Base-by-base conservation (phyloP, 1,140 invertebrate genomes). In the Drosophila quadrilineata region DNA sequence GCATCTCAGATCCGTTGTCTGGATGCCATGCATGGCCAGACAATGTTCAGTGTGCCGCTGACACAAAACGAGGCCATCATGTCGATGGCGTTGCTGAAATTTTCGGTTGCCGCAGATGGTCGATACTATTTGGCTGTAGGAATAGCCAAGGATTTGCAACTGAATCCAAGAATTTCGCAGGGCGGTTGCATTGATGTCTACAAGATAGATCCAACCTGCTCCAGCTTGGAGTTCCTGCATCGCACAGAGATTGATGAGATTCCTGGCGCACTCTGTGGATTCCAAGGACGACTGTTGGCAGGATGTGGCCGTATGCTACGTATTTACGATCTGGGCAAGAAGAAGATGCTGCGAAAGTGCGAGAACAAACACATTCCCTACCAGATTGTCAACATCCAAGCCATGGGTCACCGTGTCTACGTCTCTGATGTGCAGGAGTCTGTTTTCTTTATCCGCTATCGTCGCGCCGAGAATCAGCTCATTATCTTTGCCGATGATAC, bases 301-400 rank as follows among this genome's bases (percentile, higher is more conserved):
- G 98, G 98, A 0, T 96, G 99, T 8, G 98, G 99, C 1, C 94
- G 94, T 54, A 95, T 96, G 90, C 90, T 99, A 3, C 91, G 98
- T 53, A 92, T 99, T 3, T 99, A 99, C 89, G 98, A 99, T 75
- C 93, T 99, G 82, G 99, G 98, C 31, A 98, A 98, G 82, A 98
- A 98, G 89, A 99, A 99, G 90, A 89, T 99, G 22, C 90, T 99
- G 3, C 92, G 98, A 29, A 99, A 99, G 91, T 99, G 98, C 91
- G 99, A 99, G 91, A 99, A 99, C 90, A 98, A 98, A 93, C 97
- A 99, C 90, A 95, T 99, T 90, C 98, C 98, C 8, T 98, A 99
- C 88, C 93, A 95, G 41, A 97, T 99, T 53, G 95, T 97, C 0
- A 95, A 95, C 59, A 98, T 99, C 49, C 95, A 98, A 88, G 94